phyloP scores from a whole-genome alignment of 2,113 vertebrate genomes.

The Thermophis baileyi region DNA sequence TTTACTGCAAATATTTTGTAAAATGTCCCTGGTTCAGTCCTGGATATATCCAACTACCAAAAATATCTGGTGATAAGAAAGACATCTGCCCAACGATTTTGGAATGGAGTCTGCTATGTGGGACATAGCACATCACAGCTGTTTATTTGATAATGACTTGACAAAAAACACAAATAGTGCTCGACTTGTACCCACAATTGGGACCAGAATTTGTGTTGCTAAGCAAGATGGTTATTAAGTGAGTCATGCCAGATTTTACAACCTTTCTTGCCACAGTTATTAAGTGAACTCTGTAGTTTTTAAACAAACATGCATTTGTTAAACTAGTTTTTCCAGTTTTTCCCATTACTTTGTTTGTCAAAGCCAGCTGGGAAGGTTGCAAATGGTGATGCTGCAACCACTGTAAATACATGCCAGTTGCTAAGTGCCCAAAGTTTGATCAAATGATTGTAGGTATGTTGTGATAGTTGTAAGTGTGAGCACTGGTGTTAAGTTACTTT shows the following conservation, averaged over 20 bases:
- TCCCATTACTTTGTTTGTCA: neutral
- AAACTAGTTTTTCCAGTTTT: neutral
- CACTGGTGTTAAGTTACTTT: neutral
- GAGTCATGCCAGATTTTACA: neutral
- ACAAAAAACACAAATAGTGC: neutral
- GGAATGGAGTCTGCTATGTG: neutral
- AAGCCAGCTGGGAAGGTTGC: neutral
- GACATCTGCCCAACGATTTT: neutral
- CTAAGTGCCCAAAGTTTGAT: neutral
- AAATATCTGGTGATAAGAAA: neutral
- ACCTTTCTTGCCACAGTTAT: neutral
- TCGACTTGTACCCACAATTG: neutral
- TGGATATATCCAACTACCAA: neutral
- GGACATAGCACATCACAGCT: neutral
- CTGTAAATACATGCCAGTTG: neutral
- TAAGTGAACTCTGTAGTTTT: neutral
- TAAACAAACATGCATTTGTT: neutral
- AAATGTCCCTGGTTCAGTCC: neutral
- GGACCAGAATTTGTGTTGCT: neutral
- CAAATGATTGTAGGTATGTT: neutral
- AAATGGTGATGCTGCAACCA: neutral
- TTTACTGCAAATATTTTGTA: neutral
- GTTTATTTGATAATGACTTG: neutral
- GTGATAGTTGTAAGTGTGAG: neutral
- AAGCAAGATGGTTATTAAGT: neutral